These are phyloP conservation scores for Subanguina moxae DNA, from an alignment of 1,140 invertebrate genomes.

Conservation along the genomic window DNA sequence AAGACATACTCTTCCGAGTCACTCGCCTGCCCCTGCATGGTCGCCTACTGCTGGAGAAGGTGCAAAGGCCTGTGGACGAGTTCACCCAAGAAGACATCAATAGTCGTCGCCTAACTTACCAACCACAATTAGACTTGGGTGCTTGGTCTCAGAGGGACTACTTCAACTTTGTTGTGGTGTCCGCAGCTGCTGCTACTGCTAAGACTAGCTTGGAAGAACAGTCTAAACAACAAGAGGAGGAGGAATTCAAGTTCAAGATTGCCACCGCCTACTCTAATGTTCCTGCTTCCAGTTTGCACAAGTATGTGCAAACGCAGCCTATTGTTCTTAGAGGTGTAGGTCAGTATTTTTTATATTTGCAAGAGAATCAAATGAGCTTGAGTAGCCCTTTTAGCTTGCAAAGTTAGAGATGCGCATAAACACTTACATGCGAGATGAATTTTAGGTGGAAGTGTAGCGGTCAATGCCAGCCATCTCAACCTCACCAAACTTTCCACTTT, in stretches of 20 bases:
- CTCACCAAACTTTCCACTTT: constrained; percentile 28
- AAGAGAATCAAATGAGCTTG: too few species aligned
- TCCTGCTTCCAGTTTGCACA: constrained; percentile 9
- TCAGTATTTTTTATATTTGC: not conserved
- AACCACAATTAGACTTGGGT: constrained; percentile 28
- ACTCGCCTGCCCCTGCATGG: constrained; percentile 46
- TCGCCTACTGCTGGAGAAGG: constrained; percentile 32
- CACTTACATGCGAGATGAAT: too few species aligned
- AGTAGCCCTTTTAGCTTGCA: too few species aligned
- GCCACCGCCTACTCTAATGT: constrained; percentile 42
- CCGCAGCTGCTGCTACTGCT: not conserved
- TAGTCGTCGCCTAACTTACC: constrained; percentile 29
- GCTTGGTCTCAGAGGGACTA: constrained; percentile 47
- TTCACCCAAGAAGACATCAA: constrained; percentile 54
- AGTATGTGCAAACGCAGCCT: constrained; percentile 16
- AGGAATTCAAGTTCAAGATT: constrained; percentile 52
- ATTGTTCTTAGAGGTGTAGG: constrained; percentile 7
- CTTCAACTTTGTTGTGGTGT: constrained; percentile 46
- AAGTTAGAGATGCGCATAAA: not conserved
- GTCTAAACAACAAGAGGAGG: constrained; percentile 3
- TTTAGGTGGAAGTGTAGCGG: constrained; percentile 27
- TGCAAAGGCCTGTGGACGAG: constrained; percentile 14
- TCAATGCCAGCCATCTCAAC: constrained; percentile 40
- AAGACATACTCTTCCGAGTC: constrained; percentile 49
- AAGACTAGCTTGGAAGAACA: not conserved